Base-by-base conservation (phyloP, 1,140 invertebrate species). In the Halictus rubicundus region DNA sequence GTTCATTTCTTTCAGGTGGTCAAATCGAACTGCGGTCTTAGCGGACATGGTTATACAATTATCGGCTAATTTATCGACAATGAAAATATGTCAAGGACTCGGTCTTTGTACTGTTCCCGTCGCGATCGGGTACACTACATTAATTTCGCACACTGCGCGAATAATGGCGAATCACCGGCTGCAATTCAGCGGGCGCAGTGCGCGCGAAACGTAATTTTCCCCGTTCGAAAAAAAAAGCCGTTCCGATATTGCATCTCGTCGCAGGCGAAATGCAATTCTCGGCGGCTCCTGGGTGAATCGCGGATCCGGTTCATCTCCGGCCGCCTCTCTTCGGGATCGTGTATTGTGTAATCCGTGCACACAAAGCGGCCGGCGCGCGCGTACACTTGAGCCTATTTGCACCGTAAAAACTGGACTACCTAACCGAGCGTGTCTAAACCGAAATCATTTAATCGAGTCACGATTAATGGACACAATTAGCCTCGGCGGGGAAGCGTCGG, bases 401-500 rank as follows among this genome's bases (percentile, higher is more conserved):
- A 46, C 65, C 61, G 59, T 27, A 77, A 83, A 85, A 85, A 85
- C 68, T 46, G 61, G 69, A 65, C 78, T 52, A 69, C 70, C 49
- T 84, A 76, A 81, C 72, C 75, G 82, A 81, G 65, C 84, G 84
- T 68, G 78, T 81, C 84, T 70, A 85, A 85, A 84, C 81, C 78
- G 59, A 84, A 78, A 85, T 84, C 81, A 82, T 81, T 84, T 78
- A 82, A 86, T 85, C 84, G 83, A 85, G 84, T 80, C 84, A 82
- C 84, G 84, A 86, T 86, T 86, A 86, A 86, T 85, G 83, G 83
- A 82, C 27, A 72, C 83, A 82, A 86, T 86, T 86, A 86, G 84
- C 82, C 74, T 81, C 72, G 81, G 69, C 75, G 75, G 68, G 64
- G 75, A 52, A 85, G 77, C 82, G 76, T 78, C 74, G 68, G 49